Evolutionary conservation across 2,113 vertebrate genomes (phyloP).

Genomic region (Morone saxatilis): DNA sequence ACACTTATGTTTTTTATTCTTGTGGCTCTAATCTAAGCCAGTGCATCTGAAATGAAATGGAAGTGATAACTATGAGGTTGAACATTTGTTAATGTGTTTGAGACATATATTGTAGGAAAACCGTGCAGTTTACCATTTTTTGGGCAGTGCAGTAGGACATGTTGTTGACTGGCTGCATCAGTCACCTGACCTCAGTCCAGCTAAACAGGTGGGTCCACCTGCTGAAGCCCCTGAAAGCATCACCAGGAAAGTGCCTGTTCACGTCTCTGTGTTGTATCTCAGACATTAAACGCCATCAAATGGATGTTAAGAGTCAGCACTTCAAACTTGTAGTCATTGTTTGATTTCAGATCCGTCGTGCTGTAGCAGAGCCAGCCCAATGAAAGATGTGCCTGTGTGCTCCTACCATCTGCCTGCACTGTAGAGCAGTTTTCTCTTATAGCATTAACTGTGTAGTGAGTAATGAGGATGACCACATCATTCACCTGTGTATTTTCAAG

Average conservation of each 20-base stretch:
- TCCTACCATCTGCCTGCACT: not conserved
- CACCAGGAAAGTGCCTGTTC: not conserved
- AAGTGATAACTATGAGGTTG: not conserved
- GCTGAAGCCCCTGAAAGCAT: not conserved
- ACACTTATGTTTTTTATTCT: not conserved
- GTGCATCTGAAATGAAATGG: not conserved
- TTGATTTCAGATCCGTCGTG: not conserved
- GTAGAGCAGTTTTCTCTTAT: too few relatives aligned
- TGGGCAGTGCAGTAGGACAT: not conserved
- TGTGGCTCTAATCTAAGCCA: not conserved
- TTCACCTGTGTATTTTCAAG: not conserved
- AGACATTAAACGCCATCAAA: not conserved
- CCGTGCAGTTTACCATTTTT: not conserved
- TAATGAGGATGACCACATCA: not conserved
- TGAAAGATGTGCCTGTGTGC: not conserved
- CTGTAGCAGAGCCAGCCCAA: not conserved
- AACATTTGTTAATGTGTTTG: not conserved
- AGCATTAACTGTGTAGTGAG: not conserved
- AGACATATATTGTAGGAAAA: not conserved
- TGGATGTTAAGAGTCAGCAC: not conserved
- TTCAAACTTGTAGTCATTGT: not conserved
- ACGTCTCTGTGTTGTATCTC: too few relatives aligned
- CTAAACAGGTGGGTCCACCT: slow-evolving; percentile 6
- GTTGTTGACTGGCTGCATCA: not conserved
- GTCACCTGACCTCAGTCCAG: not conserved